A percentile compares a stretch with the other conserved stretches of the same genome.
phyloP scores from a whole-genome alignment of 2,888 invertebrate species.

The Taenaris catops region DNA sequence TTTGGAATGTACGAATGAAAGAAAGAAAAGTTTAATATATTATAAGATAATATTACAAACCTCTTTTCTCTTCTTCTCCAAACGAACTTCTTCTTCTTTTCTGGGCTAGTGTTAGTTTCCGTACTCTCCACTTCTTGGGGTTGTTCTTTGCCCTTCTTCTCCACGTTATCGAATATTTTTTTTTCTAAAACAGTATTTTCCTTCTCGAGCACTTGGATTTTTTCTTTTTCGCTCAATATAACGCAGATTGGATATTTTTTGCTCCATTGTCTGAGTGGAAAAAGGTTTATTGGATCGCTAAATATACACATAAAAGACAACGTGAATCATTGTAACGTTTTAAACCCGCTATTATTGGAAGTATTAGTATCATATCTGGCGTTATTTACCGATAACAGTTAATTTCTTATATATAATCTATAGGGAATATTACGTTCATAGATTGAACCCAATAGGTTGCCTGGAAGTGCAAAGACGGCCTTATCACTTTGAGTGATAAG shows the following conservation, averaged over 20 bases:
- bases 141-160: conserved; percentile 51
- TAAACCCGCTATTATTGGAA: no score
- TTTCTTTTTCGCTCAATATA: conserved; percentile 73
- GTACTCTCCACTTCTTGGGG: conserved; percentile 55
- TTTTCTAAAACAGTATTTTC: conserved; percentile 45
- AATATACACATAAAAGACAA: no score
- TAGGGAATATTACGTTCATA: no score
- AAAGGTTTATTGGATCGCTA: conserved; percentile 2
- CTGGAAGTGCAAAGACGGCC: no score
- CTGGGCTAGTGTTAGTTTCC: conserved; percentile 69
- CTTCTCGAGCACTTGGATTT: conserved; percentile 66
- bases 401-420: no score
- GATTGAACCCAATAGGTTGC: no score
- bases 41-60: conserved; percentile 28
- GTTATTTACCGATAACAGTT: no score
- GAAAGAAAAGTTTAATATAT: no score
- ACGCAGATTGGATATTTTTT: conserved; percentile 96
- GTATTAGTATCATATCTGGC: no score
- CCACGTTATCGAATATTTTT: conserved; percentile 41
- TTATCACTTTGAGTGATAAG: no score
- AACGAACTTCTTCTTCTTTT: conserved; percentile 65
- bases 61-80: conserved; percentile 67
- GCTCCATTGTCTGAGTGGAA: conserved; percentile 85
- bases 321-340: no score
- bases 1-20: no score